Evolutionary conservation across 2,113 vertebrate genomes (phyloP), one percentile per base, ranked within the genome.

Genomic region (Barbus barbus): DNA sequence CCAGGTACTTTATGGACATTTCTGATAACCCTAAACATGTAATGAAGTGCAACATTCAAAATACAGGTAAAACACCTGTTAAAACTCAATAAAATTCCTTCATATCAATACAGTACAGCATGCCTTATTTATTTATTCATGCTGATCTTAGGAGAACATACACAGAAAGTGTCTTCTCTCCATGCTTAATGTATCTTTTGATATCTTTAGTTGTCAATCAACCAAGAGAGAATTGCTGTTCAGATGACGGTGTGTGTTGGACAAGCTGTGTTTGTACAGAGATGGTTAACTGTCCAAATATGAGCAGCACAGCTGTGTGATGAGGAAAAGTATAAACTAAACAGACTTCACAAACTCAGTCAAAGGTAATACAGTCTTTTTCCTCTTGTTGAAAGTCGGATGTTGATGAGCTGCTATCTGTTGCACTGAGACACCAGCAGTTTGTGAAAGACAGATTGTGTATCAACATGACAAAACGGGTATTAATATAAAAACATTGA

Each of bases 251-350:
- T 44, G 65, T 44, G 24, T 82, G 83, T 81, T 58, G 26, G 71
- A 81, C 78, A 69, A 81, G 83, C 26, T 41, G 38, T 76, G 85
- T 84, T 87, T 82, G 72, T 72, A 78, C 56, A 76, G n/a, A n/a
- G 36, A 51, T 38, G 71, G 78, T 84, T 79, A 84, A 84, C 46
- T 63, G n/a, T 53, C 61, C 20, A 63, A 72, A 61, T 81, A 53
- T 77, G 78, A 77, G 20, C 26, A 33, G 63, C 14, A 48, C 4
- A 69, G 51, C 38, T 28, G 48, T 58, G 38, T 41, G 38, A 41
- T 41, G 38, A 41, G 36, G 16, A 33, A 31, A 60, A 12, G 36
- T 22, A 61, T 14, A 13, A 58, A 6, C 67, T 67, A 83, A 60
- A 28, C 69, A 20, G 56, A 33, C 20, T 28, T 28, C 53, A 38